Evolutionary conservation across 2,797 vertebrate species (phyloP).

Genomic region (Okamejei kenojei): DNA sequence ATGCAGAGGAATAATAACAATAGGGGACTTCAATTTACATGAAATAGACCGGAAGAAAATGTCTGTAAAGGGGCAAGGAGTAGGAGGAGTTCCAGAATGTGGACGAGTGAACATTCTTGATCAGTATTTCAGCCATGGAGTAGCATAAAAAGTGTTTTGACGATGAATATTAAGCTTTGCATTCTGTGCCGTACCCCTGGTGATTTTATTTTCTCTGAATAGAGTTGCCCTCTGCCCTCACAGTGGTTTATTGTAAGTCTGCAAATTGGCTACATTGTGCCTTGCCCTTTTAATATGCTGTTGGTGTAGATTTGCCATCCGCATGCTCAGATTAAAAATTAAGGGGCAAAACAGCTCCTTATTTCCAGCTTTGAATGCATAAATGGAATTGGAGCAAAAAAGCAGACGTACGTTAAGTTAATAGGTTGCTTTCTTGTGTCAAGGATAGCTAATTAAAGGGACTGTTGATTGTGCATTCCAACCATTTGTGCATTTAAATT

Average conservation of each 20-base stretch:
- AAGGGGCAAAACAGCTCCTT: neutral
- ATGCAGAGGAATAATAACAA: too few species aligned
- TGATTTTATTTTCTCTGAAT: neutral
- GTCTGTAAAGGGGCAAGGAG: too few species aligned
- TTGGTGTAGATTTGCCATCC: neutral
- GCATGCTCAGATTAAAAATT: neutral
- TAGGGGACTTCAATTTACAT: too few species aligned
- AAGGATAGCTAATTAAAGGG: neutral
- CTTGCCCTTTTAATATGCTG: slow-evolving; percentile 6
- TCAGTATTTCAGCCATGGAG: too few species aligned
- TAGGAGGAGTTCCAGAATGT: too few species aligned
- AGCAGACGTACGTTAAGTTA: neutral
- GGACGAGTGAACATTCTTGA: too few species aligned
- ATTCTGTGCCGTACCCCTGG: too few species aligned
- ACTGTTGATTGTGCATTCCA: neutral
- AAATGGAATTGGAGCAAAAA: neutral
- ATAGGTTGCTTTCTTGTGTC: neutral
- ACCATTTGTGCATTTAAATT: neutral
- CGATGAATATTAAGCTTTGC: neutral
- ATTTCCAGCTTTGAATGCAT: neutral
- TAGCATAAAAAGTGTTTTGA: too few species aligned
- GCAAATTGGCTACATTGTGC: neutral
- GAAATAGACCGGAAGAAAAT: too few species aligned
- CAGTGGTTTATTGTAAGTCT: neutral
- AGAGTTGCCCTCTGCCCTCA: neutral